Evolutionary conservation across 2,888 invertebrate genomes (phyloP), one percentile per base, ranked within the genome.

Genomic region (Blomia tropicalis): DNA sequence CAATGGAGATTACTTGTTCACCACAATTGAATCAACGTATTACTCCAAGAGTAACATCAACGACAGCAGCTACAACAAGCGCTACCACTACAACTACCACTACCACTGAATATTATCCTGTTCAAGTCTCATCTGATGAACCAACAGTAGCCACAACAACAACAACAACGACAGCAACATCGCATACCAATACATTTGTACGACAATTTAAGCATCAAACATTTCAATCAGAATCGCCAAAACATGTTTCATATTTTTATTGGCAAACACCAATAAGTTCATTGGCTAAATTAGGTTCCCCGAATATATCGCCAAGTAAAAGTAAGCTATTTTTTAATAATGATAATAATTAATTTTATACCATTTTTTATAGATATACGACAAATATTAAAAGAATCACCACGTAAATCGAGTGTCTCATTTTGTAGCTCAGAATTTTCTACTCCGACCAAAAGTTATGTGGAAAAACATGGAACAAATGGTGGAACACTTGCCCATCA

Each of bases 321-420:
- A 43, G 36, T 59, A 43, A 43, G 36, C 19, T 56, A n/a, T 11
- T 19, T 17, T 11, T 47, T 11, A 47, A 47, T 23, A 47, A 25
- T 47, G 22, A 47, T 47, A 11, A 47, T 19, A 4, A 47, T 47
- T 25, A 7, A 23, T 47, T 47, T 47, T 4, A 11, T 47, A 11
- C 44, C 44, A 5, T 44, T 19, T 44, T 7, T 54, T n/a, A n/a
- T 11, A 56, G 56, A 19, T 14, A 56, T 56, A 22, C 2, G 56
- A 31, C 29, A 23, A 25, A 56, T 29, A 25, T 4, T 56, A 43
- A 62, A 62, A 17, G 58, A 58, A 36, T 43, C 43, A 2, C 62
- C 62, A 1, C 58, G 62, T 17, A 62, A 62, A 23, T 25, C 62
- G n/a, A 62, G 62, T 43, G 62, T 62, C 29, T 62, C 62, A 19